Evolutionary conservation across 2,113 vertebrate genomes (phyloP).

Genomic region (Vulpes vulpes): DNA sequence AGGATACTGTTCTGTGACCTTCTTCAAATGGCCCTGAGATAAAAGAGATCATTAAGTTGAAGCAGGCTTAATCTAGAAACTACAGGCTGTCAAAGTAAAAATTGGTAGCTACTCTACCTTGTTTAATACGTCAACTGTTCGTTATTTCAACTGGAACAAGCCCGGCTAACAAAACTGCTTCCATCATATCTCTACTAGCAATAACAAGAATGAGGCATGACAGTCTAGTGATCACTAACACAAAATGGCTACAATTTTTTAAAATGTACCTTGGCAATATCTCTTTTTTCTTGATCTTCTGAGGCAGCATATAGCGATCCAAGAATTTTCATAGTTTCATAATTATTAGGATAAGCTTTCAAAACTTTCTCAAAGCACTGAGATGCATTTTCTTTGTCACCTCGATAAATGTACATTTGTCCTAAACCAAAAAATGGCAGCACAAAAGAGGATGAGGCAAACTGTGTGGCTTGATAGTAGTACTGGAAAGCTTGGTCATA

Average conservation of each 20-base stretch:
- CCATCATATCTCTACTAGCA: neutral
- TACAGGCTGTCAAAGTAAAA: neutral
- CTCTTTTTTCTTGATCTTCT: slow-evolving; percentile 98
- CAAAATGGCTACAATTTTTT: neutral
- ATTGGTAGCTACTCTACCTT: neutral
- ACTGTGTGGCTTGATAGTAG: slow-evolving; percentile 99
- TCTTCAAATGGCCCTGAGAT: slow-evolving; percentile 96
- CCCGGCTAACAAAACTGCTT: slow-evolving; percentile 5
- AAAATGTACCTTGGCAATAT: slow-evolving; percentile 95
- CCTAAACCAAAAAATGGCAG: slow-evolving; percentile 98
- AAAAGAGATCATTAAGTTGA: slow-evolving; percentile 56
- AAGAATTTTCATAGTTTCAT: slow-evolving; percentile 99
- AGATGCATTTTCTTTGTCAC: slow-evolving; percentile 98
- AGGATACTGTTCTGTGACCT: slow-evolving; percentile 98
- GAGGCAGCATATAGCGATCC: slow-evolving; percentile 98
- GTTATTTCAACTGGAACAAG: slow-evolving; percentile 33
- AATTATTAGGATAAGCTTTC: slow-evolving; percentile 99
- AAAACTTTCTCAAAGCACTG: slow-evolving; percentile 99
- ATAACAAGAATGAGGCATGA: neutral
- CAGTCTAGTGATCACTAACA: neutral
- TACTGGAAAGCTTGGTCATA: slow-evolving; percentile 99
- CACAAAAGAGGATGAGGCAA: slow-evolving; percentile 98
- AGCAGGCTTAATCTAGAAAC: neutral
- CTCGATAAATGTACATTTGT: slow-evolving; percentile 99
- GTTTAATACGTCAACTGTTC: slow-evolving; percentile 12